Conservation (phyloP, 2,113 vertebrate species). For the Hippocampus abdominalis region DNA sequence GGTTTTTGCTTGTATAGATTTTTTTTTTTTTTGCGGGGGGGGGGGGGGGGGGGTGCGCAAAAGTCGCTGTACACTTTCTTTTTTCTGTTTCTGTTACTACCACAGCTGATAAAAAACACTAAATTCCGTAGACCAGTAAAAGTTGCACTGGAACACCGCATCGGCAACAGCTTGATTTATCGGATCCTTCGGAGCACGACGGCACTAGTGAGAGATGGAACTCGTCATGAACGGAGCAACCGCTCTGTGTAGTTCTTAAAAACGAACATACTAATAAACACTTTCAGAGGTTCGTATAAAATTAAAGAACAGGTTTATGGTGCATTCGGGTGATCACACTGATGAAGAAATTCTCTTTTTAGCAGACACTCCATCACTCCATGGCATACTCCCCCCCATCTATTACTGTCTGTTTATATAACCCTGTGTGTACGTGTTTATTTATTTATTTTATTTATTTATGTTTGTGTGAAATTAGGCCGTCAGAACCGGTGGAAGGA, state of each 20-base stretch:
- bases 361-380: neutral
- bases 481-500: slow-evolving; percentile 84
- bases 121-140: too few relatives aligned
- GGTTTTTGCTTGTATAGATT: too few relatives aligned
- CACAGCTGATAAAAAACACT: too few relatives aligned
- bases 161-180: too few relatives aligned
- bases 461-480: slow-evolving; percentile 58
- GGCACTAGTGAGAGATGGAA: neutral
- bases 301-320: neutral
- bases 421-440: slow-evolving; percentile 73
- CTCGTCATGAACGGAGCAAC: neutral
- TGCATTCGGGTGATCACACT: neutral
- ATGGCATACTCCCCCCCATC: neutral
- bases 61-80: too few relatives aligned
- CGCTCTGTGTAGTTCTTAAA: too few relatives aligned
- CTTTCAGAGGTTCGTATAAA: neutral
- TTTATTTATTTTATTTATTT: slow-evolving; percentile 4
- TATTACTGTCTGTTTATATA: neutral
- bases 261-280: neutral
- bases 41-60: too few relatives aligned
- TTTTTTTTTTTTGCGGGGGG: too few relatives aligned
- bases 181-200: too few relatives aligned
- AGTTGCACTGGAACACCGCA: too few relatives aligned
- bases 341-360: neutral
- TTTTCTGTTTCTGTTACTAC: too few relatives aligned